Percentiles rank a stretch among this genome's conserved stretches.
phyloP scores from a whole-genome alignment of 2,113 vertebrate genomes.

The Myotis brandtii region DNA sequence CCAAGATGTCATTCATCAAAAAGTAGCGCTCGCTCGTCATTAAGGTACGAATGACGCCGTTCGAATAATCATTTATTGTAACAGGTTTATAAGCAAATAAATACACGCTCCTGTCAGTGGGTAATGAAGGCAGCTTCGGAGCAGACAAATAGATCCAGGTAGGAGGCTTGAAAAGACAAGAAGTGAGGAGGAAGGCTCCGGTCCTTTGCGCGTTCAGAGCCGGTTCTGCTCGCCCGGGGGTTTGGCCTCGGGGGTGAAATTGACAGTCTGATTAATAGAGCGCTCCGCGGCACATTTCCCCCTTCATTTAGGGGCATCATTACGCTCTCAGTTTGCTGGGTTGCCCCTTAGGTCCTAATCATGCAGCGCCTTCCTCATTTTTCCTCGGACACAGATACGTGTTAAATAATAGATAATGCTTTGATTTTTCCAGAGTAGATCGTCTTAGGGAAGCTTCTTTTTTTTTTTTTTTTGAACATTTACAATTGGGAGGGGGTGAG shows the following conservation, averaged over 20 bases:
- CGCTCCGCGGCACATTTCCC: constrained; percentile 98
- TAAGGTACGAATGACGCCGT: constrained; percentile 98
- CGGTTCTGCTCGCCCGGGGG: constrained; percentile 95
- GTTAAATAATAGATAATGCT: constrained; percentile 86
- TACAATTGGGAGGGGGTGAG: constrained; percentile 69
- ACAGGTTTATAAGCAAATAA: constrained; percentile 99
- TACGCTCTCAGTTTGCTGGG: constrained; percentile 99
- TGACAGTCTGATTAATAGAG: constrained; percentile 99
- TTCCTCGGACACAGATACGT: constrained; percentile 85
- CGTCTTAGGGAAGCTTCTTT: constrained; percentile 39
- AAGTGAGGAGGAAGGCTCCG: constrained; percentile 92
- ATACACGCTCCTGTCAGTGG: constrained; percentile 98
- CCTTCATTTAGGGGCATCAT: constrained; percentile 99
- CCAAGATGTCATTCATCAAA: constrained; percentile 99
- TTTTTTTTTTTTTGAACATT: constrained; percentile 65
- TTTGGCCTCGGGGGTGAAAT: constrained; percentile 99
- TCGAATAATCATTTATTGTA: constrained; percentile 99
- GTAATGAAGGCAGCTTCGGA: constrained; percentile 99
- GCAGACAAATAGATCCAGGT: constrained; percentile 99
- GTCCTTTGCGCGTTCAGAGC: constrained; percentile 94
- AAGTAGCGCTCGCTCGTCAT: constrained; percentile 95
- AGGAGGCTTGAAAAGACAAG: constrained; percentile 92
- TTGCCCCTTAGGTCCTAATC: constrained; percentile 93
- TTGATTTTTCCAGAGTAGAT: constrained; percentile 81
- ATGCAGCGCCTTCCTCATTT: constrained; percentile 89